Evolutionary conservation across 2,888 invertebrate genomes (phyloP).

Genomic region (Troides oblongomaculatus): DNA sequence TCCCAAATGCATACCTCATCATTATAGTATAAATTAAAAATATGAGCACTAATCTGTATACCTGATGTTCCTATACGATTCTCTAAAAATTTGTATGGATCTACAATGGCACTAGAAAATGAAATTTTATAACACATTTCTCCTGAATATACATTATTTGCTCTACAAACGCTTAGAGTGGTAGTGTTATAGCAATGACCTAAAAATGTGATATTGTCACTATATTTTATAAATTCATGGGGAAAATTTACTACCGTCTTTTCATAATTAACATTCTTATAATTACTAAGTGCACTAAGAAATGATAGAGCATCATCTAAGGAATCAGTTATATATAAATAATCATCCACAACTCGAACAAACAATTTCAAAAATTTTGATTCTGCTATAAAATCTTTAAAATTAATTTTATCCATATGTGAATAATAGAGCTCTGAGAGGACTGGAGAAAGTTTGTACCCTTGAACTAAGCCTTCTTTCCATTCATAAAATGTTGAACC

Average conservation of each 20-base stretch:
- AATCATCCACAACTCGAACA: constrained; percentile 72
- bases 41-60: constrained; percentile 64
- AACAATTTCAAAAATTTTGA: constrained; percentile 54
- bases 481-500: constrained; percentile 73
- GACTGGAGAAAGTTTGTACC: constrained; percentile 74
- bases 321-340: constrained; percentile 69
- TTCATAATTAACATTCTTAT: constrained; percentile 65
- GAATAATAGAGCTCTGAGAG: constrained; percentile 71
- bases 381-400: constrained; percentile 46
- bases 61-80: constrained; percentile 70
- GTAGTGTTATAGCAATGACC: constrained; percentile 65
- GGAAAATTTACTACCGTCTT: constrained; percentile 69
- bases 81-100: constrained; percentile 62
- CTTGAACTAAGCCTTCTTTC: constrained; percentile 71
- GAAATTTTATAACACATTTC: constrained; percentile 73
- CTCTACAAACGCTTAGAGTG: constrained; percentile 62
- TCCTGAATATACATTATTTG: constrained; percentile 61
- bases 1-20: constrained; percentile 62
- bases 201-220: constrained; percentile 61
- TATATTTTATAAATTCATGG: constrained; percentile 48
- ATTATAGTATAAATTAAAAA: constrained; percentile 66
- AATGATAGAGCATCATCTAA: constrained; percentile 58
- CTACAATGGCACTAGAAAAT: constrained; percentile 55
- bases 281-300: constrained; percentile 58
- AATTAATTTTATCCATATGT: constrained; percentile 60